phyloP scores from a whole-genome alignment of 2,797 vertebrate genomes.

The Erithacus rubecula region DNA sequence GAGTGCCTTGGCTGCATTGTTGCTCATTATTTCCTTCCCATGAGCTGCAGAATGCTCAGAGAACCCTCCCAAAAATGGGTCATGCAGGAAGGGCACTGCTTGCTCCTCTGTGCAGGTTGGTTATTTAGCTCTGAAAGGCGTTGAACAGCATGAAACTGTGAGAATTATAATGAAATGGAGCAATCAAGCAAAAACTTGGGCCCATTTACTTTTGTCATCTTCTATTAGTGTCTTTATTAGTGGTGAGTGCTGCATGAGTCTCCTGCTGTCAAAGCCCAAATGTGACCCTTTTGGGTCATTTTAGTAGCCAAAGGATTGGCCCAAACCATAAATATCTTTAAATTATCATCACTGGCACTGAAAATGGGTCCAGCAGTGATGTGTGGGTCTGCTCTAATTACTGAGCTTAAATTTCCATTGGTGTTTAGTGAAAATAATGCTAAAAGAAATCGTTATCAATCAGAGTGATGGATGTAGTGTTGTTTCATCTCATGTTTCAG shows the following conservation, averaged over 20 bases:
- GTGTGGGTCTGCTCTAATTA: not conserved
- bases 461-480: not conserved
- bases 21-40: not conserved
- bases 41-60: not conserved
- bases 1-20: not conserved
- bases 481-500: not conserved
- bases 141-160: not conserved
- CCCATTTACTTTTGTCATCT: slow-evolving; percentile 21
- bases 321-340: not conserved
- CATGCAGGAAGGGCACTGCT: not conserved
- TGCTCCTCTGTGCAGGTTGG: not conserved
- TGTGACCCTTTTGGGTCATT: not conserved
- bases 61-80: not conserved
- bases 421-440: not conserved
- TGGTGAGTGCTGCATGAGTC: not conserved
- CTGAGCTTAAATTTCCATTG: not conserved
- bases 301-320: not conserved
- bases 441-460: not conserved
- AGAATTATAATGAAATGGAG: not conserved
- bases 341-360: not conserved
- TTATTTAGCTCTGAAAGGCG: not conserved
- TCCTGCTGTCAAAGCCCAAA: not conserved
- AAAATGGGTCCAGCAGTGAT: not conserved
- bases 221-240: slow-evolving; percentile 23
- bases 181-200: slow-evolving; percentile 7